Evolutionary conservation across 2,888 invertebrate species (phyloP), one percentile per base, ranked within the genome.

Genomic region (Drosophila pseudotakahashii): DNA sequence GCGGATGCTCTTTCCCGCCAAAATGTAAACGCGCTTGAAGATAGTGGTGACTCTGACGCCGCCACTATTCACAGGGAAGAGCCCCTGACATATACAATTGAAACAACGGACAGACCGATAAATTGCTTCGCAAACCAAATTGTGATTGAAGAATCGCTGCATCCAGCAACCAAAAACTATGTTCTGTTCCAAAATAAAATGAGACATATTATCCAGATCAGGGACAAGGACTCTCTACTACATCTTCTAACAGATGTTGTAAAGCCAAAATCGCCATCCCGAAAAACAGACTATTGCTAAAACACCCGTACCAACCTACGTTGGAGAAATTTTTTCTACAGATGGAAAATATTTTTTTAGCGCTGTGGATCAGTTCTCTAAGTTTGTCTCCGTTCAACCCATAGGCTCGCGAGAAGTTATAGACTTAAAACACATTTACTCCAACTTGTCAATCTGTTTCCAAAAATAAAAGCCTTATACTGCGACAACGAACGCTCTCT

Each of bases 111-210:
- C 37, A 37, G 13, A n/a, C 37, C 37, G n/a, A 2, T 37, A 37
- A 37, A 37, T 37, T 37, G 37, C 37, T 37, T 37, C 4, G 37
- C 37, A 37, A 37, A n/a, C 7, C 37, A 37, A 37, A 37, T 37
- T 37, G 37, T 37, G n/a, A 37, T 37, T 37, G n/a, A 37, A 37
- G n/a, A 37, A 37, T 37, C 37, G 37, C 37, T 37, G n/a, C n/a
- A n/a, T n/a, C n/a, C 13, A 37, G n/a, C 37, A 37, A 37, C 37
- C n/a, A 37, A n/a, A 37, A 37, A 37, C n/a, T n/a, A 37, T 37
- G n/a, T 37, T n/a, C 13, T 37, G 7, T 37, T 37, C n/a, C 37
- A 37, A n/a, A 37, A 37, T 37, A 37, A 37, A 37, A 37, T 37
- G 37, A 37, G 37, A 37, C 37, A 37, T n/a, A n/a, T 37, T 34